These are phyloP conservation scores for Numenius phaeopus DNA, from an alignment of 2,797 vertebrate species.

Conservation along the genomic window DNA sequence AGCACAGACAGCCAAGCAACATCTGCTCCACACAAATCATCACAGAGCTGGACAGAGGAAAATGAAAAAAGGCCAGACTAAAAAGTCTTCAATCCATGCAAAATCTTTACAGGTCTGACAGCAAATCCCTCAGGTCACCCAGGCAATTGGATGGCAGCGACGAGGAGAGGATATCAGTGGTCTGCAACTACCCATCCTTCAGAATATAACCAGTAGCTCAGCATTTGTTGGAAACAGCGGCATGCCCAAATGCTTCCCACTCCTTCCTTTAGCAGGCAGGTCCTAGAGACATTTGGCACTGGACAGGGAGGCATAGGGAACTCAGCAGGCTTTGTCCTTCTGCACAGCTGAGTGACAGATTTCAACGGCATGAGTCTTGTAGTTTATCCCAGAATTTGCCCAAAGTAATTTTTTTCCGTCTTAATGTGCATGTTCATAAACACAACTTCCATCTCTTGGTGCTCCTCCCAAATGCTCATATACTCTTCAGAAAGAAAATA, in stretches of 20 bases:
- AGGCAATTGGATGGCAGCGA: neutral
- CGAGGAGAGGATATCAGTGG: neutral
- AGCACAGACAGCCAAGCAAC: neutral
- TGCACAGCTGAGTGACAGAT: conserved; percentile 15
- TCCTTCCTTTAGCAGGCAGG: neutral
- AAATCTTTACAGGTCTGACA: neutral
- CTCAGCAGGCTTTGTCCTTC: neutral
- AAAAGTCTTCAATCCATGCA: neutral
- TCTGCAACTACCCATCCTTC: neutral
- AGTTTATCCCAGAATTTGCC: neutral
- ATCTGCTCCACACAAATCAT: neutral
- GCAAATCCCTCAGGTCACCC: neutral
- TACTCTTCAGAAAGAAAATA: neutral
- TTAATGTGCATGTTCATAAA: neutral
- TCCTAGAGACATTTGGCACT: neutral
- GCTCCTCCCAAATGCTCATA: neutral
- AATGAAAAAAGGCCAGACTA: neutral
- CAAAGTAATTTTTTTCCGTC: neutral
- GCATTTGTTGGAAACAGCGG: neutral
- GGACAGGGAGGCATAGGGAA: neutral
- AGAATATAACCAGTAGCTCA: neutral
- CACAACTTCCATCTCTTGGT: neutral
- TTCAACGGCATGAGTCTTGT: neutral
- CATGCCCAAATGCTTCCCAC: neutral
- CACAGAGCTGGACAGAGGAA: neutral